Percentiles rank a stretch among this genome's conserved stretches.
phyloP scores from a whole-genome alignment of 2,888 invertebrate species.

The Tetragnatha montana region DNA sequence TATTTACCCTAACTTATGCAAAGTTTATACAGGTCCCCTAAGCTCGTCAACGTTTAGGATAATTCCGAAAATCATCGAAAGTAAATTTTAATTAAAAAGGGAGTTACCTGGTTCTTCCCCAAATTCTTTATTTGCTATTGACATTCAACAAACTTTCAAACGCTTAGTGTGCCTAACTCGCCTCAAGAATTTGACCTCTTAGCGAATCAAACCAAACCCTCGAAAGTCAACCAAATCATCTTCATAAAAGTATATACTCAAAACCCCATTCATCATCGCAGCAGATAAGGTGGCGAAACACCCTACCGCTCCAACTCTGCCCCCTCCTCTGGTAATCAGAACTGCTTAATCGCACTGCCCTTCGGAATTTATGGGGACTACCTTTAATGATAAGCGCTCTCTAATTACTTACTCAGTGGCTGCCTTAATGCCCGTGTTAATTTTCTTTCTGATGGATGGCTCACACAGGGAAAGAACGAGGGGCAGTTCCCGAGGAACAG shows the following conservation, averaged over 20 bases:
- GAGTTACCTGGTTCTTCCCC: no score
- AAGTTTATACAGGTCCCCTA: no score
- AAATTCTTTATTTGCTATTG: no score
- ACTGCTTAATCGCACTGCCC: slow-evolving; percentile 25
- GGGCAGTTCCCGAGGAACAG: not conserved
- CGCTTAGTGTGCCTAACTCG: no score
- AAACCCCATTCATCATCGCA: not conserved
- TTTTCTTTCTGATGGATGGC: slow-evolving; percentile 57
- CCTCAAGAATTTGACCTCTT: no score
- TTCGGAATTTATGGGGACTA: slow-evolving; percentile 47
- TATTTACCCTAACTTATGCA: no score
- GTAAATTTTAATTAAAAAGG: no score
- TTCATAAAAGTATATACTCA: not conserved
- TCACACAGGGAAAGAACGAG: slow-evolving; percentile 2
- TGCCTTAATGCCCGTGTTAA: slow-evolving; percentile 61
- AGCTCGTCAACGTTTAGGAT: no score
- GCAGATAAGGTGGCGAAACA: not conserved
- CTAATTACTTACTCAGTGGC: slow-evolving; percentile 66
- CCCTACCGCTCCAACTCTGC: not conserved
- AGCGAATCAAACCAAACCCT: no score
- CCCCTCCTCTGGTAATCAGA: not conserved
- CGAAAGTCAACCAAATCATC: not conserved
- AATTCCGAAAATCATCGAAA: no score
- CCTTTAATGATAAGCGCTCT: slow-evolving; percentile 53
- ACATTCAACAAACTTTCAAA: no score